Conservation (phyloP, 2,888 invertebrate species). For the Hipparchia sbordonii region DNA sequence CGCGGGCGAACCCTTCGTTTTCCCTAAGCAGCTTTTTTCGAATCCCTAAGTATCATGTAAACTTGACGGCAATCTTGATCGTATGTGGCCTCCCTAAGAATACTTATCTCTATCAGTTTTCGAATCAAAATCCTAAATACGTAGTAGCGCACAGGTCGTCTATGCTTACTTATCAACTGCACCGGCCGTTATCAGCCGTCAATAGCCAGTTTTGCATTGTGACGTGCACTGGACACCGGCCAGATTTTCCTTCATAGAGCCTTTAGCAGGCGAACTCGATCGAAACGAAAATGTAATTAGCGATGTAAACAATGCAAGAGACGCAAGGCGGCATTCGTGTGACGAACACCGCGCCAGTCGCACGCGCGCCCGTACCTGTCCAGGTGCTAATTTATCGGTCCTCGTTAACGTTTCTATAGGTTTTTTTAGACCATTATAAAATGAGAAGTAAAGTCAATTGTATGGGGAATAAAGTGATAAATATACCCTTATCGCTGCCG, state of each 20-base stretch:
- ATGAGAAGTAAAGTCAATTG: slow-evolving; percentile 34
- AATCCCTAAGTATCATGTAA: no score
- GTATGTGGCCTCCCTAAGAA: background rate
- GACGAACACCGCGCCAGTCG: slow-evolving; percentile 67
- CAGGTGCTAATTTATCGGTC: slow-evolving; percentile 59
- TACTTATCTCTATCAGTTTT: background rate
- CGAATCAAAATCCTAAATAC: background rate
- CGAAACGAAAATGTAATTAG: slow-evolving; percentile 77
- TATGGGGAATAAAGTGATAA: slow-evolving; percentile 34
- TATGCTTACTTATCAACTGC: slow-evolving; percentile 2
- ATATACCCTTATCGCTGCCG: slow-evolving; percentile 29
- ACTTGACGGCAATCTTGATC: no score
- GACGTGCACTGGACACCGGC: slow-evolving; percentile 54
- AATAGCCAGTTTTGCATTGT: slow-evolving; percentile 31
- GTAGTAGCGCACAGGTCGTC: background rate
- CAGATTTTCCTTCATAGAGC: slow-evolving; percentile 74
- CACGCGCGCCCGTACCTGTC: slow-evolving; percentile 59
- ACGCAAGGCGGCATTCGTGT: slow-evolving; percentile 72
- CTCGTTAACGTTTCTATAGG: slow-evolving; percentile 52
- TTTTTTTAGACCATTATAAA: background rate
- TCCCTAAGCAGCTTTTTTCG: no score
- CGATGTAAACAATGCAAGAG: slow-evolving; percentile 76
- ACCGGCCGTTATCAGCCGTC: slow-evolving; percentile 14
- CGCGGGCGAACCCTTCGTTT: no score
- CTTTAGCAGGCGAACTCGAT: slow-evolving; percentile 76